phyloP scores from a whole-genome alignment of 2,113 vertebrate genomes.

The Phylloscopus trochilus region DNA sequence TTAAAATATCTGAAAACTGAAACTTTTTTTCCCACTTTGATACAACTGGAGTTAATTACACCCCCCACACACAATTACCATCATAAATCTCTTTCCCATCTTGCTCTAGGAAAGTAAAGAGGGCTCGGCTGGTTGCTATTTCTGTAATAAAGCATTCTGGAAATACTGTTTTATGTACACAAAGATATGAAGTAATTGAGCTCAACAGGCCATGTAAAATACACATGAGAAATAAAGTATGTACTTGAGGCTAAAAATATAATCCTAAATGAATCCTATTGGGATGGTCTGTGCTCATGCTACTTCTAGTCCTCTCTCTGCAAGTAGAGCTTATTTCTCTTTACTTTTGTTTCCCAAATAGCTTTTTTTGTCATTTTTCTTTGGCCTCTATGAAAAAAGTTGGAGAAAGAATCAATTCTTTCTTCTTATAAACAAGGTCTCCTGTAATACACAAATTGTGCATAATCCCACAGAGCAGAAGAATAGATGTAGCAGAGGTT shows the following conservation, averaged over 20 bases:
- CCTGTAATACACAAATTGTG: background rate
- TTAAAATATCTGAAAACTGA: background rate
- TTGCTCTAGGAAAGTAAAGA: background rate
- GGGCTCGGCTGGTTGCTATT: background rate
- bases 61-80: background rate
- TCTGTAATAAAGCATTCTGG: background rate
- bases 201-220: slow-evolving; percentile 33
- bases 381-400: background rate
- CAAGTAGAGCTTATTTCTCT: background rate
- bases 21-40: background rate
- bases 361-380: background rate
- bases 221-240: slow-evolving; percentile 42
- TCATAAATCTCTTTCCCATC: background rate
- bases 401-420: background rate
- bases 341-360: background rate
- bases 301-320: background rate
- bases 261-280: slow-evolving; percentile 48
- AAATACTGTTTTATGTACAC: slow-evolving; percentile 1
- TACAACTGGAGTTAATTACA: background rate
- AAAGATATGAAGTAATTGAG: slow-evolving; percentile 14
- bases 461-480: background rate
- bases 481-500: background rate
- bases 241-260: slow-evolving; percentile 51
- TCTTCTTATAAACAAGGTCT: background rate
- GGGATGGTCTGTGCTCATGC: background rate